Evolutionary conservation across 1,140 invertebrate species (phyloP).

Genomic region (Theocolax elegans): DNA sequence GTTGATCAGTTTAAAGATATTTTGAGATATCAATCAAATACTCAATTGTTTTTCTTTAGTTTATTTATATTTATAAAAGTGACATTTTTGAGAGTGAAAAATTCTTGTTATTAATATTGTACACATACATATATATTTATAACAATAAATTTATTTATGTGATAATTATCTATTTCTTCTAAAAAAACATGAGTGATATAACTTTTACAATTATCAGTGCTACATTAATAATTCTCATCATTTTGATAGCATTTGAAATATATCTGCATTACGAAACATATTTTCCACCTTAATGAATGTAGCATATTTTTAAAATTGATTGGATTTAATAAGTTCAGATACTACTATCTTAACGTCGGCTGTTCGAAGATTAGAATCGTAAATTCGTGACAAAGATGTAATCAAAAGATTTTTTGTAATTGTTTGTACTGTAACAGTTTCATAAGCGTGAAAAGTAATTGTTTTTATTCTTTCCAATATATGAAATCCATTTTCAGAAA

Average conservation of each 20-base stretch:
- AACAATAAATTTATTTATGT: constrained; percentile 30
- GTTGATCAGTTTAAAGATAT: constrained; percentile 26
- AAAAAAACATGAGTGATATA: constrained; percentile 41
- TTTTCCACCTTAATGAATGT: constrained; percentile 46
- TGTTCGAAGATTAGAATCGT: constrained; percentile 36
- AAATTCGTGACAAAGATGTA: constrained; percentile 53
- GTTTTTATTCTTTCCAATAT: constrained; percentile 50
- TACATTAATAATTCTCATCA: constrained; percentile 46
- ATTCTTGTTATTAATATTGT: constrained; percentile 23
- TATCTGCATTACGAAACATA: constrained; percentile 57
- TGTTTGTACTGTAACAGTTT: constrained; percentile 39
- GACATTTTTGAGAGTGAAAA: constrained; percentile 21
- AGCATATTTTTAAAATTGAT: not conserved
- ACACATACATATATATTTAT: constrained; percentile 11
- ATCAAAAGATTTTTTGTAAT: constrained; percentile 48
- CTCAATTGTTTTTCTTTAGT: constrained; percentile 6
- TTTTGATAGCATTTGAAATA: constrained; percentile 54
- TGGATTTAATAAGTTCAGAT: not conserved
- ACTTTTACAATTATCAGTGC: constrained; percentile 44
- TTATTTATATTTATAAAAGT: not conserved
- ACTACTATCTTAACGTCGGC: constrained; percentile 18
- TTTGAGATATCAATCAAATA: not conserved
- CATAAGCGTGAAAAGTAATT: constrained; percentile 48
- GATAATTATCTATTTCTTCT: not conserved
- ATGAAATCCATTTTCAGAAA: constrained; percentile 77